Percentiles rank a stretch among this genome's conserved stretches.
Evolutionary conservation across 2,113 vertebrate species (phyloP).

Genomic region (Strix aluco): DNA sequence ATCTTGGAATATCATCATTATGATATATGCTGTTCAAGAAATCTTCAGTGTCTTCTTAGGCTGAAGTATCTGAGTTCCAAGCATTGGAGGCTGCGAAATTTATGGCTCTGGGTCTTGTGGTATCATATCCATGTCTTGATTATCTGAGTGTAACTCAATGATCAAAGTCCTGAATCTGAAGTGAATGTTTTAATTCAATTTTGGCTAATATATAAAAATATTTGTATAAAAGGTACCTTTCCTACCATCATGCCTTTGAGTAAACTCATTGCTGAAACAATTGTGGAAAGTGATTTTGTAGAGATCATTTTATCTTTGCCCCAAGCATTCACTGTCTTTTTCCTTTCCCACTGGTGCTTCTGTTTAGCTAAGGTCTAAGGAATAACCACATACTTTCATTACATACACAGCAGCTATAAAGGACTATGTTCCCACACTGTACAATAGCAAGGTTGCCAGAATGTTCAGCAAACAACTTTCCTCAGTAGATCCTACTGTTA

Average conservation of each 20-base stretch:
- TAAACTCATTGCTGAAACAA: neutral
- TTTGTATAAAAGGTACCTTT: neutral
- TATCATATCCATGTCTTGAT: neutral
- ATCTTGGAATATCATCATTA: neutral
- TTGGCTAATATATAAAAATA: neutral
- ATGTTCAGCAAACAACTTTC: neutral
- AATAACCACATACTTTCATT: neutral
- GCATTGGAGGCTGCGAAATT: neutral
- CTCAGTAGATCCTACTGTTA: neutral
- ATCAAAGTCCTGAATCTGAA: neutral
- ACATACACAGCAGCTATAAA: neutral
- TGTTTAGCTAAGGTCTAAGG: neutral
- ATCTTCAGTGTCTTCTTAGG: neutral
- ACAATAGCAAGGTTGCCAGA: neutral
- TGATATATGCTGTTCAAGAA: neutral
- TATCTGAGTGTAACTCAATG: neutral
- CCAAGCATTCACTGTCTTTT: neutral
- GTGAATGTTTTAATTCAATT: neutral
- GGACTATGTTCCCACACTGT: neutral
- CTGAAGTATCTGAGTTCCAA: neutral
- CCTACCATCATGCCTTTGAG: neutral
- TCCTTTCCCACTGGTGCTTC: neutral
- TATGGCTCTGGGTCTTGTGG: neutral
- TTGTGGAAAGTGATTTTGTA: neutral
- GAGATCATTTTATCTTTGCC: neutral